Evolutionary conservation across 2,113 vertebrate species (phyloP), one percentile per base, ranked within the genome.

Genomic region (Rhizomys pruinosus): DNA sequence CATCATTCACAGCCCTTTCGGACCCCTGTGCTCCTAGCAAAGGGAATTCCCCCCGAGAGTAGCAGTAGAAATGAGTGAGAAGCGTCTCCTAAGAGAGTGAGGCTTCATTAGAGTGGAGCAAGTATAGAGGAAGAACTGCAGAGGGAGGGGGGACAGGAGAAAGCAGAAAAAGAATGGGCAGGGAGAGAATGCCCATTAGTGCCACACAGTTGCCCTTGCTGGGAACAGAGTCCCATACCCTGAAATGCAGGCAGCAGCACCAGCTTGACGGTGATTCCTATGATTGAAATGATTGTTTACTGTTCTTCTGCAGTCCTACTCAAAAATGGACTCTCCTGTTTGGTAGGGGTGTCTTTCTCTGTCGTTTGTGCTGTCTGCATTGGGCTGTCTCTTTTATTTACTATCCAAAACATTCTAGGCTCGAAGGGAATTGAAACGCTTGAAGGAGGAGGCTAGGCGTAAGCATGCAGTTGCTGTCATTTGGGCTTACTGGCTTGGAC

Each of bases 401-500:
- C 98, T 97, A 97, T 99, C 98, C 98, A 97, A 98, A 97, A 98
- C 98, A 39, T 98, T 98, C 97, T 98, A 99, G 99, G 99, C 99
- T 98, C 99, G 99, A 97, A 99, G 99, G 99, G 99, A 99, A 94
- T 98, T 99, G 99, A 99, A 99, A 98, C 99, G 98, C 97, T 99
- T 99, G 99, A 99, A 99, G 98, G 99, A 99, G 94, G 99, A 99
- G 97, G 99, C 99, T 99, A 98, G 99, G 98, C 99, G 99, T 98
- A 99, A 99, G 98, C 99, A 99, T 96, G 99, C 99, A 92, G 99
- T 99, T 94, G 99, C 99, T 98, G 99, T 99, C 98, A 99, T 99
- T 99, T 99, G 99, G 99, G 99, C 99, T 99, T 99, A 98, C 99
- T 99, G 99, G 99, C 99, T 99, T 99, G 99, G 99, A 99, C 98